phyloP scores from a whole-genome alignment of 2,113 vertebrate species.

The Rhinogobius similis region DNA sequence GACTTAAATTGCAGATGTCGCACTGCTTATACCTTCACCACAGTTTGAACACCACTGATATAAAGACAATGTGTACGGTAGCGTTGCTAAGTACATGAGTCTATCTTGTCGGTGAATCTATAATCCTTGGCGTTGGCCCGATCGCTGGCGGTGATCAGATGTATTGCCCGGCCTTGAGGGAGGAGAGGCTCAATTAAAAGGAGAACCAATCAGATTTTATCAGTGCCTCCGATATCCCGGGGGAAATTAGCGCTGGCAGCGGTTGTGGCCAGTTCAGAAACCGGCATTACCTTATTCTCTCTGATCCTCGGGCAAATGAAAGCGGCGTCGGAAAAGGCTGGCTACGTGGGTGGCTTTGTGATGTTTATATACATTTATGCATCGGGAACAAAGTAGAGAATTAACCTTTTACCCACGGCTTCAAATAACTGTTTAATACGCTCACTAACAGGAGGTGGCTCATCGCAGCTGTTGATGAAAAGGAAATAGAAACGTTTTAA shows the following conservation, averaged over 20 bases:
- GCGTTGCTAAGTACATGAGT: slow-evolving; percentile 24
- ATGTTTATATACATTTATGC: slow-evolving; percentile 4
- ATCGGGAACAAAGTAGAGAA: not conserved
- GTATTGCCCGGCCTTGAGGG: not conserved
- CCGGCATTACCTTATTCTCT: slow-evolving; percentile 46
- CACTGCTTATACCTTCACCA: no score
- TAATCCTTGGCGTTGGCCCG: slow-evolving; percentile 19
- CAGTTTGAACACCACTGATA: not conserved
- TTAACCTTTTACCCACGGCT: slow-evolving; percentile 1
- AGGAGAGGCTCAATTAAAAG: slow-evolving; percentile 48
- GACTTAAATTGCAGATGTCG: no score
- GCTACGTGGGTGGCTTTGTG: not conserved
- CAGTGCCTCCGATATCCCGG: slow-evolving; percentile 30
- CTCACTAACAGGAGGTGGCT: not conserved
- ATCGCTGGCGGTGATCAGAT: slow-evolving; percentile 35
- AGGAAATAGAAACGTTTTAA: not conserved
- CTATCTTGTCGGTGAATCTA: slow-evolving; percentile 30
- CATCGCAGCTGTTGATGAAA: not conserved
- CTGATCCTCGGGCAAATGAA: slow-evolving; percentile 42
- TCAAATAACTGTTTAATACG: not conserved
- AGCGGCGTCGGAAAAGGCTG: slow-evolving; percentile 9
- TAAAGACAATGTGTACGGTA: slow-evolving; percentile 31
- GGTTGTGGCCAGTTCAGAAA: slow-evolving; percentile 39
- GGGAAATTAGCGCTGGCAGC: slow-evolving; percentile 49
- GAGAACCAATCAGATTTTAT: slow-evolving; percentile 52